phyloP scores from a whole-genome alignment of 2,797 vertebrate genomes.

The Trachops cirrhosus region DNA sequence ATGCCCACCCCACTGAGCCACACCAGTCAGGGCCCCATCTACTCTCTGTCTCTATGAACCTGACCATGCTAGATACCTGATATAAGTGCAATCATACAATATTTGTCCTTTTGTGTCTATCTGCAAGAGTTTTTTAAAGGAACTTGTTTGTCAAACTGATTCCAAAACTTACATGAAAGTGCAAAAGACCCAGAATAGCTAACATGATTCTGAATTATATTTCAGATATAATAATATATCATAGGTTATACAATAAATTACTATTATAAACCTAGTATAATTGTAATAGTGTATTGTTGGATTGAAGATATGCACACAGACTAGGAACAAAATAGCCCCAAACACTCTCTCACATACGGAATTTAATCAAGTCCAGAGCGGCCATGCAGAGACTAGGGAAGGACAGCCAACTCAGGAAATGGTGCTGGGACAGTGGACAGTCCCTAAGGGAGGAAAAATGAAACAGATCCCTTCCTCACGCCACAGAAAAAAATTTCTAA shows the following conservation, averaged over 20 bases:
- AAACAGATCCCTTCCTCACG: not conserved
- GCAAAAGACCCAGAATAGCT: not conserved
- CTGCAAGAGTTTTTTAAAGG: not conserved
- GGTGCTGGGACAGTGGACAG: not conserved
- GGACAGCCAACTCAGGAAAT: not conserved
- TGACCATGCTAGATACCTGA: not conserved
- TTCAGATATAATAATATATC: not conserved
- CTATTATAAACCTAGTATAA: not conserved
- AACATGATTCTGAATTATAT: not conserved
- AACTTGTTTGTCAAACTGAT: conserved; percentile 1
- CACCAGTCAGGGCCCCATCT: not conserved
- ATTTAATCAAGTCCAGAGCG: not conserved
- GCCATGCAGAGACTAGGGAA: not conserved
- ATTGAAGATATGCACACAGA: not conserved
- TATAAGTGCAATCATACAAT: not conserved
- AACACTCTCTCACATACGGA: not conserved
- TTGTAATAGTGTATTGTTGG: not conserved
- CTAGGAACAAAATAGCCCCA: not conserved
- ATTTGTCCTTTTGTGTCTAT: not conserved
- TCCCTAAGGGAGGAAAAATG: not conserved
- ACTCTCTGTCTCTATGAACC: not conserved
- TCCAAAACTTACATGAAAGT: not conserved
- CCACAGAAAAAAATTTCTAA: not conserved
- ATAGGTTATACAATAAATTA: not conserved
- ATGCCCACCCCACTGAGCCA: not conserved